Conservation (phyloP, 2,888 invertebrate species). For the Agrenia bidenticulata region DNA sequence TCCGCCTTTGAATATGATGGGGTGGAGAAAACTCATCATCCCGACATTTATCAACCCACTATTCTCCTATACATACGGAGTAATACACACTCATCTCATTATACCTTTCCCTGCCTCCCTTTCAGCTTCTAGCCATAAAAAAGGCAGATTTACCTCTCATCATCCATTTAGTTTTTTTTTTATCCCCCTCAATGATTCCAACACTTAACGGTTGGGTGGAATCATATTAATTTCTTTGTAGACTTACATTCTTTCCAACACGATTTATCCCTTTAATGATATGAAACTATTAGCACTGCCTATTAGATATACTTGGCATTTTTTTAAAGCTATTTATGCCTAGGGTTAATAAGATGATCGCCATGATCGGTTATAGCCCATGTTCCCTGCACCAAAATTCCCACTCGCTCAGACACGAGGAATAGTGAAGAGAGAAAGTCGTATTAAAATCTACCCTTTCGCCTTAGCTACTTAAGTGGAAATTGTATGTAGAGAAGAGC, state of each 20-base stretch:
- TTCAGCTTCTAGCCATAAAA: conserved; percentile 8
- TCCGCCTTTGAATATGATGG: conserved; percentile 53
- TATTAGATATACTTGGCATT: too few relatives aligned
- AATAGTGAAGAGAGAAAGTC: too few relatives aligned
- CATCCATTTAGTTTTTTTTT: background rate
- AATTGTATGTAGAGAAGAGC: too few relatives aligned
- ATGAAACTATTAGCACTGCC: too few relatives aligned
- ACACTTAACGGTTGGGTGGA: conserved; percentile 5
- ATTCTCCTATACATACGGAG: conserved; percentile 4
- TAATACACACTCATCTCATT: conserved; percentile 22
- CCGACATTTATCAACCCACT: conserved; percentile 48
- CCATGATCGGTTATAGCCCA: too few relatives aligned
- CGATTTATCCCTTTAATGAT: background rate
- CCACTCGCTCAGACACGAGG: too few relatives aligned
- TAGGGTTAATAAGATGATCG: too few relatives aligned
- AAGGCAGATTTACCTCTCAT: conserved; percentile 9
- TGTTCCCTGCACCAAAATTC: too few relatives aligned
- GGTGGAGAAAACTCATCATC: conserved; percentile 52
- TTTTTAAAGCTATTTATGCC: too few relatives aligned
- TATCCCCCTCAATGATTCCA: background rate
- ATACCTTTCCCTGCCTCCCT: conserved; percentile 8
- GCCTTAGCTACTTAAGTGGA: too few relatives aligned
- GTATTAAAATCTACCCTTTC: too few relatives aligned
- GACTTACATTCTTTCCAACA: background rate
- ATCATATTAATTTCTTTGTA: conserved; percentile 6